phyloP scores from a whole-genome alignment of 2,888 invertebrate species.

The Phania funesta region DNA sequence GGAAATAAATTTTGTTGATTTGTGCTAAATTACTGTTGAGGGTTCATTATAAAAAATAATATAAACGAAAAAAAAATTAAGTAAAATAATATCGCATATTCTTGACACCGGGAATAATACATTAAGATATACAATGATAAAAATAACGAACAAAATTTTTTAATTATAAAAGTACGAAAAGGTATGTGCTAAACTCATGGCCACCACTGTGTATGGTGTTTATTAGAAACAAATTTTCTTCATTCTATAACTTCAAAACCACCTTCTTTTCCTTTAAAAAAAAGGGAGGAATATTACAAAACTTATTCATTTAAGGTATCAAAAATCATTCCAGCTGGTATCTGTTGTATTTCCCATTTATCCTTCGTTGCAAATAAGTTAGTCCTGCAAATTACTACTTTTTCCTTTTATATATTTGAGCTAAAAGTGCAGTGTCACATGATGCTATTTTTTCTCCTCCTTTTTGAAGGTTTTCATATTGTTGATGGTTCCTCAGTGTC shows the following conservation, averaged over 20 bases:
- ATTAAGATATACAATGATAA: too few species aligned
- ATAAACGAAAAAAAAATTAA: too few species aligned
- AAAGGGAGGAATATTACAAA: background rate
- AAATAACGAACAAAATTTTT: too few species aligned
- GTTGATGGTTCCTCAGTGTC: slow-evolving; percentile 68
- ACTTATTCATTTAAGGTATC: background rate
- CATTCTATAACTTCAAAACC: background rate
- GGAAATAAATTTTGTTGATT: too few species aligned
- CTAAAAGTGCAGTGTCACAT: slow-evolving; percentile 59
- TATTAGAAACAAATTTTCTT: background rate
- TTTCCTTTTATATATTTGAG: background rate
- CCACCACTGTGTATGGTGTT: too few species aligned
- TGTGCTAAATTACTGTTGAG: too few species aligned
- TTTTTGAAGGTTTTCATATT: slow-evolving; percentile 54
- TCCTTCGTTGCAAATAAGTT: slow-evolving; percentile 36
- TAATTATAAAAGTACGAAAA: too few species aligned
- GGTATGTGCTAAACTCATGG: too few species aligned
- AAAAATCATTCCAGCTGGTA: slow-evolving; percentile 39
- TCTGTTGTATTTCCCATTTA: slow-evolving; percentile 34
- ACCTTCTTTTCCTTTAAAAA: background rate
- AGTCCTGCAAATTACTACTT: slow-evolving; percentile 45
- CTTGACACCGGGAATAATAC: too few species aligned
- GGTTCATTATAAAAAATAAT: too few species aligned
- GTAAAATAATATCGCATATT: too few species aligned
- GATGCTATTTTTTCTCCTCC: slow-evolving; percentile 33